phyloP scores from a whole-genome alignment of 2,113 vertebrate genomes.

The Eptesicus fuscus region DNA sequence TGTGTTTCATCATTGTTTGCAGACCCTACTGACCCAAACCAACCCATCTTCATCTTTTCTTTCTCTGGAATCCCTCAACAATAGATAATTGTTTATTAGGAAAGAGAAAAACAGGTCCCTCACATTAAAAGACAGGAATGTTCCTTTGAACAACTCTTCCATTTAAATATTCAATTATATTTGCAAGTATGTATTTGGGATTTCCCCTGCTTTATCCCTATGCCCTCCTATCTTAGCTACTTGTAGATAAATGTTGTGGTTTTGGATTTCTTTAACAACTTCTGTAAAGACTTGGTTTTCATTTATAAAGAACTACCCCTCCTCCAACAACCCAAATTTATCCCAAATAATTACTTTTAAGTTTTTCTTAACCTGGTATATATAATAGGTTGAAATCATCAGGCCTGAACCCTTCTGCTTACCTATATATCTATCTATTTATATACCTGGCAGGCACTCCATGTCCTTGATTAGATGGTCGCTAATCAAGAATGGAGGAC shows the following conservation, averaged over 20 bases:
- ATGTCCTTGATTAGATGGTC: constrained; percentile 30
- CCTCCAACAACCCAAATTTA: background rate
- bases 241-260: background rate
- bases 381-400: constrained; percentile 22
- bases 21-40: background rate
- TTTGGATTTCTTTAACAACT: constrained; percentile 18
- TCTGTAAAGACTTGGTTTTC: constrained; percentile 13
- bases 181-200: background rate
- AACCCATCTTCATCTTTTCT: background rate
- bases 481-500: constrained; percentile 42
- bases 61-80: background rate
- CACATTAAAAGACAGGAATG: background rate
- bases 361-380: constrained; percentile 18
- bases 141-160: constrained; percentile 20
- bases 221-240: background rate
- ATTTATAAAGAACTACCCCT: background rate
- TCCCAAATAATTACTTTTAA: constrained; percentile 28
- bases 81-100: background rate
- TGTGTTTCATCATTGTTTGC: background rate
- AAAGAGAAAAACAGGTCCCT: background rate
- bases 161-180: constrained; percentile 24
- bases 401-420: background rate
- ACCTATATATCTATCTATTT: constrained; percentile 1
- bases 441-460: constrained; percentile 38
- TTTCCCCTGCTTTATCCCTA: background rate